These are phyloP conservation scores for Fratercula arctica DNA, from an alignment of 2,797 vertebrate species.

Conservation along the genomic window DNA sequence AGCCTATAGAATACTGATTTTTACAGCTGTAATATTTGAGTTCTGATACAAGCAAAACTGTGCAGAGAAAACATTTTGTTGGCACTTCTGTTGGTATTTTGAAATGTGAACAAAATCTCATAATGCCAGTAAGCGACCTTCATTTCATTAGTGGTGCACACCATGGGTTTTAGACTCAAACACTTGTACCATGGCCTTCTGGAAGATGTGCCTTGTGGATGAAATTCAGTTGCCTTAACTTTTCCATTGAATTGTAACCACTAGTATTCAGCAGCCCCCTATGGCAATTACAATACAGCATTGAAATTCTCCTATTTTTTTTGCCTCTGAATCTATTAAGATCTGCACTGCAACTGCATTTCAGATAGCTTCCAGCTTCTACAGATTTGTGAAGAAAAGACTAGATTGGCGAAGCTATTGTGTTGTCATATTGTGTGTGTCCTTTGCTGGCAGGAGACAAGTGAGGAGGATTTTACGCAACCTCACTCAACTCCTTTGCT, in stretches of 20 bases:
- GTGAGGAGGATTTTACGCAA: not conserved
- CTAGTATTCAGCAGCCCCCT: not conserved
- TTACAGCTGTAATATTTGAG: not conserved
- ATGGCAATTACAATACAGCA: not conserved
- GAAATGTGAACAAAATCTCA: slow-evolving; percentile 18
- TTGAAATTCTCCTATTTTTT: not conserved
- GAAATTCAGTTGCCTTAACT: not conserved
- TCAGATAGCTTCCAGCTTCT: not conserved
- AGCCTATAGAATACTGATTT: not conserved
- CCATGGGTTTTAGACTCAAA: not conserved
- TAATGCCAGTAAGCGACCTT: slow-evolving; percentile 27
- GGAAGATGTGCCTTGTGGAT: not conserved
- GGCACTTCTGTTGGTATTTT: not conserved
- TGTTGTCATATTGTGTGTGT: not conserved
- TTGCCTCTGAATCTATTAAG: not conserved
- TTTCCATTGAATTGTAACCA: not conserved
- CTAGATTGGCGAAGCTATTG: not conserved
- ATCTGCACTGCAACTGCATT: not conserved
- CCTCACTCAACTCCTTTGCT: not conserved
- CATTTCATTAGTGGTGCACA: not conserved
- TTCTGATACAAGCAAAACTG: not conserved
- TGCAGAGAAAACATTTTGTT: not conserved
- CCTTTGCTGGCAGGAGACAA: not conserved
- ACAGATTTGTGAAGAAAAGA: not conserved
- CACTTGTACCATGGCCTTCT: not conserved